A percentile compares a stretch with the other conserved stretches of the same genome.
phyloP scores from a whole-genome alignment of 2,797 vertebrate species.

The Phoebastria nigripes region DNA sequence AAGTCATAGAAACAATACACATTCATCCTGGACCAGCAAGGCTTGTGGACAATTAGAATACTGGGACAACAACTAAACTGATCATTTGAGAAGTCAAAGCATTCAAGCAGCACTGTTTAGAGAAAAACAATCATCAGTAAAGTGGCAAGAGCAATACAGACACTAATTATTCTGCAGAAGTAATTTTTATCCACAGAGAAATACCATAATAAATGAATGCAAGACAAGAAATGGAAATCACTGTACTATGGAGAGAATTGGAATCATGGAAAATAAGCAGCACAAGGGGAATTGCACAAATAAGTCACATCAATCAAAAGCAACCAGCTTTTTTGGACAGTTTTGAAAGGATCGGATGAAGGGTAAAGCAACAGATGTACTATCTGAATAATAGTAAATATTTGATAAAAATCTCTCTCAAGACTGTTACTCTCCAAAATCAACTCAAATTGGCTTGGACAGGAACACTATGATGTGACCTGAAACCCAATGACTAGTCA shows the following conservation, averaged over 20 bases:
- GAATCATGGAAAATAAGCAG: neutral
- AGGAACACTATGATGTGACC: neutral
- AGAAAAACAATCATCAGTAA: neutral
- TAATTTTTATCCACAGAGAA: neutral
- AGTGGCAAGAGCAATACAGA: neutral
- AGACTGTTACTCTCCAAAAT: neutral
- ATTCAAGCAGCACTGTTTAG: neutral
- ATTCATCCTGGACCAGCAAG: neutral
- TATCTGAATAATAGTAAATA: neutral
- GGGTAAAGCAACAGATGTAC: neutral
- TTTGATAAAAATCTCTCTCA: neutral
- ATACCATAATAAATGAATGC: neutral
- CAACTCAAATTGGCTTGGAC: neutral
- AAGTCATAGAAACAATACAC: neutral
- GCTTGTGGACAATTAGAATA: neutral
- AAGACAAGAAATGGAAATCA: neutral
- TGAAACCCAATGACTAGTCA: neutral
- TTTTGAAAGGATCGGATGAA: constrained; percentile 4
- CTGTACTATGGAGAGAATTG: neutral
- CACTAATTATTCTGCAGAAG: neutral
- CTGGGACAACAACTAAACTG: neutral
- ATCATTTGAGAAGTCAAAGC: neutral
- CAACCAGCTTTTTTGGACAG: neutral
- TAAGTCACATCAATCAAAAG: neutral
- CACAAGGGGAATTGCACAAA: neutral